These are phyloP conservation scores for Delia radicum DNA, from an alignment of 1,140 invertebrate genomes.

Conservation along the genomic window DNA sequence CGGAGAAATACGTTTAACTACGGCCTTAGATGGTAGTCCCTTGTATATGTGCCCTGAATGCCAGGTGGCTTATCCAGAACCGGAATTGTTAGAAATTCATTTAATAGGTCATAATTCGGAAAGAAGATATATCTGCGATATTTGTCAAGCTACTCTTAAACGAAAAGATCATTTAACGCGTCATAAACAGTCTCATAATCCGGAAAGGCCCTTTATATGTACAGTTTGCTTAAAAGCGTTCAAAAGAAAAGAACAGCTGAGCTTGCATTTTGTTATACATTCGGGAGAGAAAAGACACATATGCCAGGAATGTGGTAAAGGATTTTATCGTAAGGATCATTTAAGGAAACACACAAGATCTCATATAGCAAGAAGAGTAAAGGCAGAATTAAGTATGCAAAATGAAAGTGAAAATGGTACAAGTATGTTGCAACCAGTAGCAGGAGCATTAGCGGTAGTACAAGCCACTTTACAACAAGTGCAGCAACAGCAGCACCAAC, in stretches of 20 bases:
- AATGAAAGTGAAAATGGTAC: conserved; percentile 49
- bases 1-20: conserved; percentile 77
- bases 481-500: conserved; percentile 36
- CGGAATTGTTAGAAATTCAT: conserved; percentile 78
- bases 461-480: conserved; percentile 44
- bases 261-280: conserved; percentile 81
- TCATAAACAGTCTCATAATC: conserved; percentile 80
- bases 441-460: conserved; percentile 43
- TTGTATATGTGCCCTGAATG: conserved; percentile 84
- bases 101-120: conserved; percentile 75
- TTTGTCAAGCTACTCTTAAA: conserved; percentile 80
- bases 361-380: conserved; percentile 77
- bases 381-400: conserved; percentile 73
- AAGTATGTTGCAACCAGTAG: conserved; percentile 51
- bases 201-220: conserved; percentile 78
- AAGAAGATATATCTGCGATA: conserved; percentile 79
- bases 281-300: conserved; percentile 82
- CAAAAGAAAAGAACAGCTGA: conserved; percentile 81
- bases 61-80: conserved; percentile 82
- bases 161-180: conserved; percentile 79
- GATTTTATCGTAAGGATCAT: conserved; percentile 75
- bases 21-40: conserved; percentile 78
- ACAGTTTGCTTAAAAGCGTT: conserved; percentile 82
- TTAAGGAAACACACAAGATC: conserved; percentile 77
- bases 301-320: conserved; percentile 83